These are phyloP conservation scores for Agapornis roseicollis DNA, from an alignment of 2,113 vertebrate species.

Conservation along the genomic window DNA sequence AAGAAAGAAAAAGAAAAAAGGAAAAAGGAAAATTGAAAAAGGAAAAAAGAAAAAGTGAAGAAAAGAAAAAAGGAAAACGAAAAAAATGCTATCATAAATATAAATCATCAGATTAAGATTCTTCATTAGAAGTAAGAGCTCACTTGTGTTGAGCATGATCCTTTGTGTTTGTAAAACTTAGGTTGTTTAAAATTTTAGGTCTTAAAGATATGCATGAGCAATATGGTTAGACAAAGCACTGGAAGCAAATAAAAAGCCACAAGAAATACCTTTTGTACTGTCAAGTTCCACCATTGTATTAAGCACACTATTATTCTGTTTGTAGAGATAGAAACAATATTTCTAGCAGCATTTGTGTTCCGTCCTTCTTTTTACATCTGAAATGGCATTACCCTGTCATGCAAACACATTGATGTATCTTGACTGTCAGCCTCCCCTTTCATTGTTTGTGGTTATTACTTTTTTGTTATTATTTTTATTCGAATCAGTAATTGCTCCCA, in stretches of 20 bases:
- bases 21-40: not conserved
- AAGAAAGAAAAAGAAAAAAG: no score
- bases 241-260: slow-evolving; percentile 1
- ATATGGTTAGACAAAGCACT: not conserved
- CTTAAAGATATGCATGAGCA: not conserved
- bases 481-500: not conserved
- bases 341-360: slow-evolving; percentile 2
- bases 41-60: not conserved
- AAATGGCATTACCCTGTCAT: not conserved
- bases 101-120: not conserved
- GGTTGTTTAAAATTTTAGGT: not conserved
- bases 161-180: not conserved
- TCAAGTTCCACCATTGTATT: not conserved
- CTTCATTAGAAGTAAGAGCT: not conserved
- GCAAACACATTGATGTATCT: not conserved
- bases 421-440: not conserved
- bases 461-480: slow-evolving; percentile 30
- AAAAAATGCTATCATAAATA: not conserved
- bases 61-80: not conserved
- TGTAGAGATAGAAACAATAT: not conserved
- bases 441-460: not conserved
- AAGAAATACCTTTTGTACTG: not conserved
- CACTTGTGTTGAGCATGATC: not conserved
- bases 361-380: not conserved
- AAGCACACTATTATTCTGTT: not conserved